These are phyloP conservation scores for Phycodurus eques DNA, from an alignment of 2,113 vertebrate species.

Conservation along the genomic window DNA sequence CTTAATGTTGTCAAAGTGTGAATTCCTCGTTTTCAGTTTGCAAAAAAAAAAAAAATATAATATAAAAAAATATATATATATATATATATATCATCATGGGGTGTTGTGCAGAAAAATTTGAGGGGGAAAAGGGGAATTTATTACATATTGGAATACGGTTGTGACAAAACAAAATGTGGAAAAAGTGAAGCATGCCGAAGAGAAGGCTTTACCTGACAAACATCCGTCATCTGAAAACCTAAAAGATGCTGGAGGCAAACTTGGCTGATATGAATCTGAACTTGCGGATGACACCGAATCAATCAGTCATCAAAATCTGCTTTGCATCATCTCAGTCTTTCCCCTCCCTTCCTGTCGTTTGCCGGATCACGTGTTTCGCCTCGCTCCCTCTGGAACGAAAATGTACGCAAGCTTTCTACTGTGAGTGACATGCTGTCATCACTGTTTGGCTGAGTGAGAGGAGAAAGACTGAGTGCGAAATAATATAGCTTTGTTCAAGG, in stretches of 20 bases:
- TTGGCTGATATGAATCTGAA: constrained; percentile 4
- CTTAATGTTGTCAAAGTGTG: no score
- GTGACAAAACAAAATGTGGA: neutral
- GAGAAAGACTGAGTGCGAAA: neutral
- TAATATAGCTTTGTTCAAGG: neutral
- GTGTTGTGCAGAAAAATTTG: no score
- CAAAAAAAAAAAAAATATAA: no score
- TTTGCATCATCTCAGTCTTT: constrained; percentile 31
- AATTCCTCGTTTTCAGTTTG: no score
- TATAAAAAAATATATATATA: no score
- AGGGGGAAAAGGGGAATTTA: neutral
- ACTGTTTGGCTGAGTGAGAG: constrained; percentile 32
- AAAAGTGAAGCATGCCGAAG: neutral
- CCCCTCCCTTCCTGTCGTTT: constrained; percentile 46
- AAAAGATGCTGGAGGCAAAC: constrained; percentile 5
- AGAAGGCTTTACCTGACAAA: neutral
- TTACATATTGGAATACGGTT: neutral
- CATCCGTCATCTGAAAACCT: constrained; percentile 8
- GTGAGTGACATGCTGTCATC: constrained; percentile 45
- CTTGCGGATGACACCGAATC: neutral
- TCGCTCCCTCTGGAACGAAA: constrained; percentile 17
- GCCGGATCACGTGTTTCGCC: constrained; percentile 47
- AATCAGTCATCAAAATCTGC: constrained; percentile 19
- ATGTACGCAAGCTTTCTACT: constrained; percentile 38
- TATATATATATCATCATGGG: no score